These are phyloP conservation scores for Tetragonula carbonaria DNA, from an alignment of 2,888 invertebrate species.

Conservation along the genomic window DNA sequence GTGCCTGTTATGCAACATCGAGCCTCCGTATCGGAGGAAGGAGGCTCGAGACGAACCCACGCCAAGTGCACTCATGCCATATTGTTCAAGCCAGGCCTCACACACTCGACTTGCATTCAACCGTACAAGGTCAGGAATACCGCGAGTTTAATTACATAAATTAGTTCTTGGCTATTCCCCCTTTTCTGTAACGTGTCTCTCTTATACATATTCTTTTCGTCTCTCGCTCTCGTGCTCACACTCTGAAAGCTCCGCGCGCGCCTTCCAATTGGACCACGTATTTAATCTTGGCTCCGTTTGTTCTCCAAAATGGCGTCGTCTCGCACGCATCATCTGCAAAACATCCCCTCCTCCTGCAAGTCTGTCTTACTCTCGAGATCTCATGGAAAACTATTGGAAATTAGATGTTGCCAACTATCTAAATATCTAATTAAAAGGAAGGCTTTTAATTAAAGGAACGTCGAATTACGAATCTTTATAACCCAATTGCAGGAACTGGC, in stretches of 20 bases:
- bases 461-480: not conserved
- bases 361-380: too few relatives aligned
- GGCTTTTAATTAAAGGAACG: not conserved
- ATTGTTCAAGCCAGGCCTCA: constrained; percentile 45
- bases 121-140: constrained; percentile 80
- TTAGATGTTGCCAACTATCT: not conserved
- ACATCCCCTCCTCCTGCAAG: not conserved
- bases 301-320: constrained; percentile 49
- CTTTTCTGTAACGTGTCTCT: constrained; percentile 23
- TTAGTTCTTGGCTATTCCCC: constrained; percentile 70
- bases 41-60: constrained; percentile 36
- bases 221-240: not conserved
- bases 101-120: constrained; percentile 68
- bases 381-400: too few relatives aligned
- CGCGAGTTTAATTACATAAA: constrained; percentile 81
- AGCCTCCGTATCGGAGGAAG: constrained; percentile 52
- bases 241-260: not conserved
- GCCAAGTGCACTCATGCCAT: constrained; percentile 53
- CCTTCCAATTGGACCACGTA: constrained; percentile 19
- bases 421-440: not conserved
- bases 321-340: not conserved
- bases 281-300: constrained; percentile 17
- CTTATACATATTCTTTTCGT: constrained; percentile 8
- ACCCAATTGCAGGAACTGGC: not conserved
- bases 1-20: constrained; percentile 59